These are phyloP conservation scores for Danaus chrysippus DNA, from an alignment of 2,888 invertebrate genomes.

Conservation along the genomic window DNA sequence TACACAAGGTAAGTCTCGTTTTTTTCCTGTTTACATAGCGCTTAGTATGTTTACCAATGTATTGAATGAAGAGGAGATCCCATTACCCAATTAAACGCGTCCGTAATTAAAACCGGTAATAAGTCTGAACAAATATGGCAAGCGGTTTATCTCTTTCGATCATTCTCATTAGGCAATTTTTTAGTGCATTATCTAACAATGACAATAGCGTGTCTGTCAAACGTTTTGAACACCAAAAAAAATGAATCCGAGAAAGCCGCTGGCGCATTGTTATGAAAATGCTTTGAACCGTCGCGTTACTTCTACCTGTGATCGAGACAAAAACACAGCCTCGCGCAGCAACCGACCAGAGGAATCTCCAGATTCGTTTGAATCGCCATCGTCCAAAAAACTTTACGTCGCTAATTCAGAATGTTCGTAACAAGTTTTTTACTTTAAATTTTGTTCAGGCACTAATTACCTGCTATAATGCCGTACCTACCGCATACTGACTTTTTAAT, in stretches of 20 bases:
- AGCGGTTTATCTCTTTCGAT: conserved; percentile 54
- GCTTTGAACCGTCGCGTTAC: conserved; percentile 65
- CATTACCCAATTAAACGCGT: conserved; percentile 1
- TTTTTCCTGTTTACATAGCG: neutral
- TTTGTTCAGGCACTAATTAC: conserved; percentile 44
- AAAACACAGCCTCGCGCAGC: conserved; percentile 72
- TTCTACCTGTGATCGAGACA: conserved; percentile 69
- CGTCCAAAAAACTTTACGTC: conserved; percentile 61
- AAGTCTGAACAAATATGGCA: conserved; percentile 53
- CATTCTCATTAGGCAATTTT: conserved; percentile 67
- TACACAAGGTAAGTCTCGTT: conserved; percentile 89
- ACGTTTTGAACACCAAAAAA: conserved; percentile 66
- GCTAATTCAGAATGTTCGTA: conserved; percentile 66
- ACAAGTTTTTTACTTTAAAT: conserved; percentile 55
- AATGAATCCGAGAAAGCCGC: conserved; percentile 67
- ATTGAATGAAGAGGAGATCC: no score
- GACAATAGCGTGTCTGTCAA: conserved; percentile 76
- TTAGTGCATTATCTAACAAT: conserved; percentile 71
- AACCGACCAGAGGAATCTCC: conserved; percentile 58
- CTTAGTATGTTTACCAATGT: neutral
- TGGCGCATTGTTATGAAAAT: conserved; percentile 78
- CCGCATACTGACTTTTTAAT: conserved; percentile 35
- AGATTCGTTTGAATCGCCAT: conserved; percentile 65
- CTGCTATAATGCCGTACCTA: conserved; percentile 37
- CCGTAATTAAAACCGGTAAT: conserved; percentile 42